A percentile compares a stretch with the other conserved stretches of the same genome.
Evolutionary conservation across 2,113 vertebrate genomes (phyloP).

Genomic region (Myiozetetes cayanensis): DNA sequence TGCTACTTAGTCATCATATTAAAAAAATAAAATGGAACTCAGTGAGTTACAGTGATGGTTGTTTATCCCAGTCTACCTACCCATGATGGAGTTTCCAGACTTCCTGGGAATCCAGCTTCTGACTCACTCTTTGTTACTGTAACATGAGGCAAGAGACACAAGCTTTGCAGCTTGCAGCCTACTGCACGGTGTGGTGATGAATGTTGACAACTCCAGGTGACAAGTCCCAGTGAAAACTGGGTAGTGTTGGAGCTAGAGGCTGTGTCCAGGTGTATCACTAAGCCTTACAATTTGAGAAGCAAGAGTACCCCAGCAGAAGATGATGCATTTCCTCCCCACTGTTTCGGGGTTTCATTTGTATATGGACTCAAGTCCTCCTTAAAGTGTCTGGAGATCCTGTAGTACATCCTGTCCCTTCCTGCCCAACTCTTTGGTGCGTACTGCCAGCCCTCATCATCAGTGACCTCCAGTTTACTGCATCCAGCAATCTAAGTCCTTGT

Average conservation of each 20-base stretch:
- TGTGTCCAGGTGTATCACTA: neutral
- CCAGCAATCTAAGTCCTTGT: neutral
- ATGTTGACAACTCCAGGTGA: neutral
- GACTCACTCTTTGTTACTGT: neutral
- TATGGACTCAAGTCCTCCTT: neutral
- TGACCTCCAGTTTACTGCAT: neutral
- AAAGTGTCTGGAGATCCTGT: neutral
- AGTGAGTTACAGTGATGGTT: neutral
- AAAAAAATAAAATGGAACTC: neutral
- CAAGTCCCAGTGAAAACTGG: neutral
- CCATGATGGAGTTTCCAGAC: neutral
- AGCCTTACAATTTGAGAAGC: neutral
- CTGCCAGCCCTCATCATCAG: neutral
- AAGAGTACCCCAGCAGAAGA: neutral
- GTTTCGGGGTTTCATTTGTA: neutral
- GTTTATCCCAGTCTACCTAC: neutral
- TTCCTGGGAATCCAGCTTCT: neutral
- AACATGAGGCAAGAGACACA: neutral
- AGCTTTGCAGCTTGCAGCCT: neutral
- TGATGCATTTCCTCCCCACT: neutral
- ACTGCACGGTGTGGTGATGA: rapidly evolving
- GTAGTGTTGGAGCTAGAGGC: neutral
- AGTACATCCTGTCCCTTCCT: neutral
- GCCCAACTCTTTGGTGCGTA: neutral
- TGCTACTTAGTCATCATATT: neutral